These are phyloP conservation scores for Epizoanthus ramosus DNA, from an alignment of 92 coral and sea anemone species.

Conservation along the genomic window DNA sequence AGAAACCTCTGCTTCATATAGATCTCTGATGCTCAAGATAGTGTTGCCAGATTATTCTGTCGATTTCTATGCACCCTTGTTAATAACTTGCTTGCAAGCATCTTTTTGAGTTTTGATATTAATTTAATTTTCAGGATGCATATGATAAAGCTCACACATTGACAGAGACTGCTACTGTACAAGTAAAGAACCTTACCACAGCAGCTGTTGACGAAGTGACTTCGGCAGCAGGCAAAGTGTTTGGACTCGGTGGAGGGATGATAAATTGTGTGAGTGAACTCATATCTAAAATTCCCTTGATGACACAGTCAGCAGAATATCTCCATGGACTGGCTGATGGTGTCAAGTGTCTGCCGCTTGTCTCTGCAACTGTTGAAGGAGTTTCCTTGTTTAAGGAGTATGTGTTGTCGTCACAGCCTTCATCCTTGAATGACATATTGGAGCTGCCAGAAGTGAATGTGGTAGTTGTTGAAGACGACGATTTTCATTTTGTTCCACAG, in stretches of 20 bases:
- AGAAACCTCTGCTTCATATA: no score
- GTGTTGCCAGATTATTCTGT: no score
- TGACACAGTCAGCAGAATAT: slow-evolving; percentile 20
- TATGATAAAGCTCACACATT: not conserved
- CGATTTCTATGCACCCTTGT: no score
- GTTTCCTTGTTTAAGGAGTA: not conserved
- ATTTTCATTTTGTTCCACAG: slow-evolving; percentile 36
- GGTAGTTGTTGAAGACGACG: slow-evolving; percentile 23
- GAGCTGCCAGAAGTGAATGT: slow-evolving; percentile 29
- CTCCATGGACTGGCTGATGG: not conserved
- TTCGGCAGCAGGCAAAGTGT: slow-evolving; percentile 3
- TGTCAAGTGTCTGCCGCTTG: slow-evolving; percentile 3
- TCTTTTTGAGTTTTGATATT: no score
- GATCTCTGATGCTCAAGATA: no score
- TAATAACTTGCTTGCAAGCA: no score
- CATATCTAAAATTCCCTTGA: not conserved
- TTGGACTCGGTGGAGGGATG: not conserved
- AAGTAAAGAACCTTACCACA: not conserved
- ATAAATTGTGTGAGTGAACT: slow-evolving; percentile 17
- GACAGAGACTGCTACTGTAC: not conserved
- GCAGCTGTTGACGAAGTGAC: slow-evolving; percentile 10
- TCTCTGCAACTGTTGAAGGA: slow-evolving; percentile 18
- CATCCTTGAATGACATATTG: not conserved
- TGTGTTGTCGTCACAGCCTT: slow-evolving; percentile 8
- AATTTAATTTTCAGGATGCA: slow-evolving; percentile 11